Evolutionary conservation across 2,888 invertebrate species (phyloP), one percentile per base, ranked within the genome.

Genomic region (Netelia virgata): DNA sequence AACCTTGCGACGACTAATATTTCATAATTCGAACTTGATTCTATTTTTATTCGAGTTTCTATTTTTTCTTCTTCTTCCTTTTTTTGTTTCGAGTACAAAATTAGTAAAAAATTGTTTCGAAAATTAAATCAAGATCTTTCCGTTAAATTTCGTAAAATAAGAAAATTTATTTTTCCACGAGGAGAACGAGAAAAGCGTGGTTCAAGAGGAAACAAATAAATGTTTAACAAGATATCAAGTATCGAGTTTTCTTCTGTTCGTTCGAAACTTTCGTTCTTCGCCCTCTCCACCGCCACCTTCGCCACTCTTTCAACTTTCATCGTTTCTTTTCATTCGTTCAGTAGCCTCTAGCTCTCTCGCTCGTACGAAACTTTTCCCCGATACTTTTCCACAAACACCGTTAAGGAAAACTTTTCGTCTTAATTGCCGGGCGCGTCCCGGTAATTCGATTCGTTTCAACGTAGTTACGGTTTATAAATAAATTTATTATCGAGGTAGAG

Each of bases 391-490:
- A 20, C 47, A 14, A 41, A 9, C 14, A 55, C 16, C 11, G 2
- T 3, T 16, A 10, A 10, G 41, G 41, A 36, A 8, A 70, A 61
- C 14, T 57, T 16, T 53, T 64, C 28, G 9, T 70, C 63, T 72
- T 78, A 72, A 79, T 72, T 64, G 55, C 41, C 64, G 16, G 23
- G 18, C 9, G 20, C 1, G 2, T 1, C 11, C 1, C 57, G 47
- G 9, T 79, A 63, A 72, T 57, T 64, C 43, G 64, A 79, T 64
- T 57, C 14, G 11, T 43, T 23, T 72, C n/a, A 43, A n/a, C 18
- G 18, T 63, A 14, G 16, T 16, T 53, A n/a, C 53, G 53, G 6
- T 47, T 47, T 18, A 18, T 57, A 16, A 18, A 18, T 57, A 57
- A 9, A 57, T 57, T 47, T 14, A 47, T 28, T 28, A 28, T 28